phyloP scores from a whole-genome alignment of 1,140 invertebrate species.

The Mesaphorura yosii region DNA sequence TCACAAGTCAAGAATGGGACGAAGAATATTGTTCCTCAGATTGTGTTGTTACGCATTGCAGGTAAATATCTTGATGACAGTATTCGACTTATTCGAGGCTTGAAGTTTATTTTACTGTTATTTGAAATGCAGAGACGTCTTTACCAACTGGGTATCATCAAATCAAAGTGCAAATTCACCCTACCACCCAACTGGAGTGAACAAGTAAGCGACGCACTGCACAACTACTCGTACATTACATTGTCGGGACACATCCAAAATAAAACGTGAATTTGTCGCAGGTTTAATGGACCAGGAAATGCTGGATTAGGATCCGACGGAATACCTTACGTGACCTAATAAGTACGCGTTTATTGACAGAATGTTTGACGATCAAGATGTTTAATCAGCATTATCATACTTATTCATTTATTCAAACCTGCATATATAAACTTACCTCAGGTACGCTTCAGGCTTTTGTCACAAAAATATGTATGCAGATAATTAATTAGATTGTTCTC shows the following conservation, averaged over 20 bases:
- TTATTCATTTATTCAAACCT: too few relatives aligned
- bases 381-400: neutral
- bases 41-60: constrained; percentile 92
- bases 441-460: too few relatives aligned
- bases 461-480: too few relatives aligned
- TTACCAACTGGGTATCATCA: constrained; percentile 74
- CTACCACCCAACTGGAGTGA: neutral
- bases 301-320: constrained; percentile 19
- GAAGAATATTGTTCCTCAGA: constrained; percentile 96
- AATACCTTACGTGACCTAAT: constrained; percentile 24
- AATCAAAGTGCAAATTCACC: constrained; percentile 52
- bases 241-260: too few relatives aligned
- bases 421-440: too few relatives aligned
- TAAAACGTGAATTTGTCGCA: neutral
- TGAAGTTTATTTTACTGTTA: constrained; percentile 8
- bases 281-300: constrained; percentile 23
- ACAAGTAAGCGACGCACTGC: neutral
- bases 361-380: neutral
- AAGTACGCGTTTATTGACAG: neutral
- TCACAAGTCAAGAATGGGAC: constrained; percentile 89
- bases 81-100: constrained; percentile 4
- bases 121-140: constrained; percentile 54
- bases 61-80: constrained; percentile 42
- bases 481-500: too few relatives aligned
- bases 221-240: neutral